phyloP scores from a whole-genome alignment of 2,888 invertebrate species.

The Asteroscopus sphinx region DNA sequence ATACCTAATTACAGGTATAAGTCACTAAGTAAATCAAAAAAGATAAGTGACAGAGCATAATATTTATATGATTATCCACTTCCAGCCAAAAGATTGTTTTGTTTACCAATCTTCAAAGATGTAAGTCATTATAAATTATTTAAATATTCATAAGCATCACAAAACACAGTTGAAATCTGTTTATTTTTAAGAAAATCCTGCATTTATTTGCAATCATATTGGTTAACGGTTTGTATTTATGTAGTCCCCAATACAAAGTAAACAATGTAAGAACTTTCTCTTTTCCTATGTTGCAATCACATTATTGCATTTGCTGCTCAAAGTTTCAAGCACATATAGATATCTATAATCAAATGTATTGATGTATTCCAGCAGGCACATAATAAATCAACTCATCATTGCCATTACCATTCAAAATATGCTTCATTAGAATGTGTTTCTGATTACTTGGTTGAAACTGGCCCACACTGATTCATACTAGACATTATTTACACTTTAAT shows the following conservation, averaged over 20 bases:
- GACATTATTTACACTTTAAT: slow-evolving; percentile 32
- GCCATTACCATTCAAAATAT: slow-evolving; percentile 32
- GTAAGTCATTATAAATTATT: background rate
- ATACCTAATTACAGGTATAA: too few species aligned
- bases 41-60: background rate
- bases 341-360: slow-evolving; percentile 23
- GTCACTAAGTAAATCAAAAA: too few species aligned
- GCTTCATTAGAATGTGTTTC: slow-evolving; percentile 35
- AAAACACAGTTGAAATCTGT: background rate
- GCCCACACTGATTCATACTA: slow-evolving; percentile 62
- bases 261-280: slow-evolving; percentile 67
- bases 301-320: slow-evolving; percentile 10
- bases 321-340: slow-evolving; percentile 6
- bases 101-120: slow-evolving; percentile 1
- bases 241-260: slow-evolving; percentile 42
- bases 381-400: slow-evolving; percentile 49
- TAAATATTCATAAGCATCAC: background rate
- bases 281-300: slow-evolving; percentile 31
- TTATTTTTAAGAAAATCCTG: background rate
- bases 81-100: slow-evolving; percentile 2
- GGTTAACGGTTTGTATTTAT: slow-evolving; percentile 6
- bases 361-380: slow-evolving; percentile 25
- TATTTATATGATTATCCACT: background rate
- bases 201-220: background rate
- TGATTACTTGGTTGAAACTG: slow-evolving; percentile 52